Evolutionary conservation across 1,140 invertebrate genomes (phyloP), one percentile per base, ranked within the genome.

Genomic region (Archegozetes longisetosus): DNA sequence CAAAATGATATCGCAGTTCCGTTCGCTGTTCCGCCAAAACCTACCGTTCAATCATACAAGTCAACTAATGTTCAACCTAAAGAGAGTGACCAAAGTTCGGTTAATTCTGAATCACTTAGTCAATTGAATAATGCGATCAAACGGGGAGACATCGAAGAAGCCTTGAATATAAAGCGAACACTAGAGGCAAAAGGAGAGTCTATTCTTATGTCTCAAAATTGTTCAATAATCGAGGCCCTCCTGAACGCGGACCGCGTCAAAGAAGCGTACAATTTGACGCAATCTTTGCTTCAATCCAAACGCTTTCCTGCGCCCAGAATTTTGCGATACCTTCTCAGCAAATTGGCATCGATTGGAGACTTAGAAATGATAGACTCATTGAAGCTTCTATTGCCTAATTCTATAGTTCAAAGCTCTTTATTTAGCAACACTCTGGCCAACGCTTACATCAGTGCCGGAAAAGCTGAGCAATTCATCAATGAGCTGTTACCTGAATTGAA

Each of bases 11-110:
- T 58, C 51, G 49, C 56, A 22, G 62, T 66, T 9, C 64, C 67
- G 12, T 69, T 69, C 56, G 59, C 60, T 4, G 55, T 67, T 0
- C 66, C 66, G 24, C 53, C 28, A 26, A 53, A 54, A 57, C 17
- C 23, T 14, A 28, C 25, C 20, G 28, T 17, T 4, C 23, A 60
- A 22, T 6, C n/a, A 12, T 22, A 17, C 3, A 20, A 17, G 17
- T 40, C 32, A 9, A 6, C 14, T 25, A 6, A 20, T 53, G 32
- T 17, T 24, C 20, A 56, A 27, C 6, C 6, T 23, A 59, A 58
- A 24, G 23, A 27, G 22, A 40, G 28, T 50, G 56, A 48, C n/a
- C 32, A 49, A 51, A 6, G 20, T 4, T n/a, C 20, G 48, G 13
- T 6, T 14, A 17, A 48, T 23, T 48, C 23, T 49, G 22, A 27